Evolutionary conservation across 37 sponge, comb jelly and placozoan species (phyloP), one percentile per base, ranked within the genome.

Genomic region (Agelas oroides): DNA sequence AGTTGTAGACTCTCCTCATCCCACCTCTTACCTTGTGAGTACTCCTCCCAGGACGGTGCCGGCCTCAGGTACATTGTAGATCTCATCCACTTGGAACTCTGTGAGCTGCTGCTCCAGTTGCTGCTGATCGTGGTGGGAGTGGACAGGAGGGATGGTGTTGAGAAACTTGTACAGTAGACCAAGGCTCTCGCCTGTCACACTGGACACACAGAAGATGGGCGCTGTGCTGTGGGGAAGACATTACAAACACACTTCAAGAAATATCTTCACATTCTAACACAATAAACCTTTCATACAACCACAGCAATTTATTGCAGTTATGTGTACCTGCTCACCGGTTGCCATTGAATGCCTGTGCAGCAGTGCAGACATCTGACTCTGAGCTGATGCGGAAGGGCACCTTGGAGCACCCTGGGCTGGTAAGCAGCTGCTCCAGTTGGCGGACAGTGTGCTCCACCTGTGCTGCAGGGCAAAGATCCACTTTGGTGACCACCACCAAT

Each of bases 41-140:
- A 89, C 84, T 68, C 99, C 99, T 5, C 96, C 92, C 30, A 97
- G 72, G 28, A 99, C 94, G 0, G 86, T 84, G 20, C 96, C 99
- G 0, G 84, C 84, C 33, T 90, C 89, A 3, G 95, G 89, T 5
- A 99, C 99, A 55, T 87, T 87, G 81, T 90, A 93, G 32, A 96
- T 77, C 58, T 97, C 99, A 66, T 99, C 97, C 37, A 97, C 89
- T 36, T 90, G 93, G 65, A 97, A 97, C 76, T 95, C 97, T 24
- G 86, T 68, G 2, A 54, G 75, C 55, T 80, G 72, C 66, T 92
- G 94, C 59, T 92, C 88, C 70, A 79, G 77, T 60, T 84, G 80
- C 23, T 87, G 52, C 11, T 78, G 76, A 12, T 35, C 55, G 20
- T 71, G 79, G 39, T 38, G 69, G 20, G 84, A 82, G 78, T 69